Conservation (phyloP, 2,888 invertebrate species). For the Eupithecia dodoneata region DNA sequence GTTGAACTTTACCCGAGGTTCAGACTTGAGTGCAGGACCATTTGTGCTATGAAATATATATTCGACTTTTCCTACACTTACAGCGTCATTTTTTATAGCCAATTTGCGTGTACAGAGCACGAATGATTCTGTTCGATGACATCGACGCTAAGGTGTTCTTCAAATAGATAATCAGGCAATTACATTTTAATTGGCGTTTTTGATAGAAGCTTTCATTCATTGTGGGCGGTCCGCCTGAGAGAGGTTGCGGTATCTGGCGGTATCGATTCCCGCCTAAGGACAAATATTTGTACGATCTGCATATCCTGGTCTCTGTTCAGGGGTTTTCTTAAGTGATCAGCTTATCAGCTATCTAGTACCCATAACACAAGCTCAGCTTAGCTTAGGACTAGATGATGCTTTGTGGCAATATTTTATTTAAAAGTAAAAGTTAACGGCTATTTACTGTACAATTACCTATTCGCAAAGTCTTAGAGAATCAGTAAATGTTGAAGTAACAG, state of each 20-base stretch:
- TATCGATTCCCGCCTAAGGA: too few relatives aligned
- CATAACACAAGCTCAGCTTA: too few relatives aligned
- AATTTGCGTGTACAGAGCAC: neutral
- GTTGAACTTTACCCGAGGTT: slow-evolving; percentile 30
- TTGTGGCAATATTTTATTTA: too few relatives aligned
- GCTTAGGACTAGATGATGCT: too few relatives aligned
- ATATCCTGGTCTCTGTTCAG: too few relatives aligned
- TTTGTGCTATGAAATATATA: slow-evolving; percentile 15
- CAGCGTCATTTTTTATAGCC: neutral
- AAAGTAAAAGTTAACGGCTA: neutral
- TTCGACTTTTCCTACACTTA: neutral
- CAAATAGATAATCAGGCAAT: neutral
- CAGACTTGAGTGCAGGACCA: slow-evolving; percentile 19
- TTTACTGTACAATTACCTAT: neutral
- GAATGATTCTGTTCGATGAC: neutral
- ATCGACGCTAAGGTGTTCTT: neutral
- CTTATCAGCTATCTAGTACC: too few relatives aligned
- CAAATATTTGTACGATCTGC: too few relatives aligned
- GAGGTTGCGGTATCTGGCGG: too few relatives aligned
- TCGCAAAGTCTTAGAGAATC: neutral
- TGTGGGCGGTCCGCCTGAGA: too few relatives aligned
- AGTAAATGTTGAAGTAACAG: neutral
- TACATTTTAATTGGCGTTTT: neutral
- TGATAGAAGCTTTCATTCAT: neutral
- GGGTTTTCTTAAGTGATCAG: too few relatives aligned